Conservation (phyloP, 2,888 invertebrate species). For the Luffia ferchaultella region DNA sequence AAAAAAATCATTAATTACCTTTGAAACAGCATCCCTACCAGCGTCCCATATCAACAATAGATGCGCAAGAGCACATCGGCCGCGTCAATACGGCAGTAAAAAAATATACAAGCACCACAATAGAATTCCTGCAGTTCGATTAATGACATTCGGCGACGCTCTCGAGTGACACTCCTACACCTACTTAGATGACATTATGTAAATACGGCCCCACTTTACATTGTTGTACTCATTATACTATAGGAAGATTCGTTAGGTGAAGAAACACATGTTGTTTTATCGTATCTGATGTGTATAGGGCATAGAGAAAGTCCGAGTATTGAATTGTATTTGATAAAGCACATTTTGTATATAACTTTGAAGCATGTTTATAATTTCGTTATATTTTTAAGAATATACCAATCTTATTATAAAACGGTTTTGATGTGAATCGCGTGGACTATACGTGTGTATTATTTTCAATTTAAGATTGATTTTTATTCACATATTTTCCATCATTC, state of each 20-base stretch:
- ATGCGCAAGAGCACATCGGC: neutral
- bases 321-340: too few species aligned
- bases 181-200: constrained; percentile 51
- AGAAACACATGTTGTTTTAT: constrained; percentile 67
- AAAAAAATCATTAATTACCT: neutral
- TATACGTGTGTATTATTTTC: too few species aligned
- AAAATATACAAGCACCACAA: constrained; percentile 49
- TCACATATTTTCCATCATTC: too few species aligned
- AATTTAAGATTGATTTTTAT: too few species aligned
- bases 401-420: too few species aligned
- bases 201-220: constrained; percentile 61
- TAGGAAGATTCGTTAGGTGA: constrained; percentile 64
- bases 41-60: neutral
- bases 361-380: too few species aligned
- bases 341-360: too few species aligned
- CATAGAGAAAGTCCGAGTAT: constrained; percentile 27
- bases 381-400: too few species aligned
- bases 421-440: too few species aligned
- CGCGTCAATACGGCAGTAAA: constrained; percentile 24
- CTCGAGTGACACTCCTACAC: constrained; percentile 18
- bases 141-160: constrained; percentile 42
- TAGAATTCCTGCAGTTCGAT: constrained; percentile 58
- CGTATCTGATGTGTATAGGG: constrained; percentile 26
- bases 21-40: neutral
- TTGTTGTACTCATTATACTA: constrained; percentile 61